Base-by-base conservation (phyloP, 2,888 invertebrate genomes). In the Eilema griseolum region DNA sequence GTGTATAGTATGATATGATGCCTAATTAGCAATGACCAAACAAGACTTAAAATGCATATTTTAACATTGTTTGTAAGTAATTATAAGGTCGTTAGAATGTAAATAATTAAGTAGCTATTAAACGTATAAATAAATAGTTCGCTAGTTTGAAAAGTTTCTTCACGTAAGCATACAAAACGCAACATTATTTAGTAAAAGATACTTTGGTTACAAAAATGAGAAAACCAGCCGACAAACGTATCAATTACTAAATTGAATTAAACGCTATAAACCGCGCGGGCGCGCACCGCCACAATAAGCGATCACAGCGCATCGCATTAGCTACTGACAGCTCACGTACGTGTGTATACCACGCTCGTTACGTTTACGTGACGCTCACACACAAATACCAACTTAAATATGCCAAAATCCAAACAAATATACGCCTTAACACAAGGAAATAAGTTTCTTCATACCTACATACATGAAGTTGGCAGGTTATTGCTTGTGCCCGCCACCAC, bases 181-280 rank as follows among this genome's bases (percentile, higher is more conserved):
- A 37, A 3, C 24, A 20, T 57, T 66, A 66, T 57, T 57, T 61
- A 26, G 0, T 20, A 71, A 61, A 28, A 26, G 23, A 33, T 26
- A 57, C 67, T 76, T 79, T 75, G 65, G 76, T 76, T 70, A 73
- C 69, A 74, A 87, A 87, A 86, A 85, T 81, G 83, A 86, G 84
- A 88, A 90, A 90, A 88, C 88, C 88, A 87, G 88, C 89, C 90
- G 88, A 90, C 91, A 91, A 93, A 93, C 90, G 91, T 94, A 94
- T 94, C 94, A 95, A 94, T 94, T 94, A 94, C 94, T 92, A 93
- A 94, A 95, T 95, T 94, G 93, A 95, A 95, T 95, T 94, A 94
- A 95, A 91, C 93, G 93, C 90, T 91, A 91, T 92, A 93, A 93
- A 89, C 92, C 93, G 92, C 90, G 91, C 90, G 91, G 86, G 87